A percentile compares a stretch with the other conserved stretches of the same genome.
Conservation (phyloP, 2,113 vertebrate species). For the Bujurquina vittata region DNA sequence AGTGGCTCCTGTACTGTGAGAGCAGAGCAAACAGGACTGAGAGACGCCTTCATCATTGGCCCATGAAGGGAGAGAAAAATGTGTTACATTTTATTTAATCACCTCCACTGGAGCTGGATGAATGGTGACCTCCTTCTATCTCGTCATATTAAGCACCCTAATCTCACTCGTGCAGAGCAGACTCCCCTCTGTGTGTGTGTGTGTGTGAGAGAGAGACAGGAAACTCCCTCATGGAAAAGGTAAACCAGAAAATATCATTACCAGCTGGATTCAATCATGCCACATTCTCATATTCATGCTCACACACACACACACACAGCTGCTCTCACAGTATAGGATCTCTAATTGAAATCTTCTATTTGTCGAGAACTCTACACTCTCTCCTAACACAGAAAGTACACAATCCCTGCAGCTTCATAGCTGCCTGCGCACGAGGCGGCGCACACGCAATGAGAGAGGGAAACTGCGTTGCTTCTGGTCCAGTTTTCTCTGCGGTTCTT, state of each 20-base stretch:
- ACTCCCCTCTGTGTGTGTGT: not conserved
- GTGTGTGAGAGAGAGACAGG: not conserved
- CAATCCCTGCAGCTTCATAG: conserved; percentile 20
- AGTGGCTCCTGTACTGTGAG: not conserved
- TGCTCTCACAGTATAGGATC: conserved; percentile 10
- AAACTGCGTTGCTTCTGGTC: not conserved
- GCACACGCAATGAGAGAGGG: not conserved
- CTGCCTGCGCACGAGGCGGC: not conserved
- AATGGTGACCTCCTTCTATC: conserved; percentile 20
- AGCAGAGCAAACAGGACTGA: not conserved
- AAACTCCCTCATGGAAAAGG: conserved; percentile 27
- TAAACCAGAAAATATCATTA: conserved; percentile 46
- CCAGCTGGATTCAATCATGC: conserved; percentile 49
- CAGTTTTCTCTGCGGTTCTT: conserved; percentile 5
- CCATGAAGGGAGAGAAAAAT: not conserved
- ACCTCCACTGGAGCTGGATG: not conserved
- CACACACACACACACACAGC: conserved; percentile 8
- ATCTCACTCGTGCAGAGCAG: not conserved
- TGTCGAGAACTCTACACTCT: conserved; percentile 45
- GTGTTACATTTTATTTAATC: not conserved
- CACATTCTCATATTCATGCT: conserved; percentile 3
- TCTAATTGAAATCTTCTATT: conserved; percentile 62
- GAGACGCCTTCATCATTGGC: not conserved
- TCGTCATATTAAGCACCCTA: not conserved
- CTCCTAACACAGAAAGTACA: conserved; percentile 1